Base-by-base conservation (phyloP, 2,797 vertebrate species). In the Pteropus rufus region DNA sequence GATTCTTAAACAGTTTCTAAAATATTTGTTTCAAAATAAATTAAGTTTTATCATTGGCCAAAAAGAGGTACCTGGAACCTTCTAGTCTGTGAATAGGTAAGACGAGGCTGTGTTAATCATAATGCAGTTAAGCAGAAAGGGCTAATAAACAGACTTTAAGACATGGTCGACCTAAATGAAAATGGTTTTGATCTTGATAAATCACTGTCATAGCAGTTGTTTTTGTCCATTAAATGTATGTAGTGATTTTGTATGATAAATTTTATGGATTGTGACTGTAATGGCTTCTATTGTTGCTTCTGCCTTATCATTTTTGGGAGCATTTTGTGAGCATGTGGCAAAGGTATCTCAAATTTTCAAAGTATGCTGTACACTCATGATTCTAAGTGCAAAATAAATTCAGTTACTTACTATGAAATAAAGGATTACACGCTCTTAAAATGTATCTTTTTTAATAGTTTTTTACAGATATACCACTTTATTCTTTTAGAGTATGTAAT, bases 361-460 rank as follows among this genome's bases (percentile, higher is more conserved):
- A 76, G 84, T 94, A 36, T 89, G 93, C 39, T 92, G 16, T 94
- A 46, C 4, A 36, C 80, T 80, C 23, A 92, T 89, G 93, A 93
- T 93, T 85, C 62, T 72, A 72, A 97, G 84, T 95, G 36, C 79
- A 92, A 95, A 97, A 81, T 84, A 93, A 97, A 94, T 88, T 69
- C 81, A 93, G 70, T 97, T 94, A 93, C 60, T 94, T 82, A 36
- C 72, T 65, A 92, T 95, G 79, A 95, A 97, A 97, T 93, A 98
- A 98, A 97, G 5, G 86, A 8, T 94, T 96, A 52, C 73, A 91
- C 97, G 94, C 41, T 81, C 60, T 67, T 91, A 64, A 65, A 88
- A n/a, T 83, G 58, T 95, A 36, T 95, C 91, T 96, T 75, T 91
- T 91, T 36, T 91, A 95, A 95, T 84, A 83, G 24, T 64, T 82